These are phyloP conservation scores for Chironomus riparius DNA, from an alignment of 2,888 invertebrate genomes.

Conservation along the genomic window DNA sequence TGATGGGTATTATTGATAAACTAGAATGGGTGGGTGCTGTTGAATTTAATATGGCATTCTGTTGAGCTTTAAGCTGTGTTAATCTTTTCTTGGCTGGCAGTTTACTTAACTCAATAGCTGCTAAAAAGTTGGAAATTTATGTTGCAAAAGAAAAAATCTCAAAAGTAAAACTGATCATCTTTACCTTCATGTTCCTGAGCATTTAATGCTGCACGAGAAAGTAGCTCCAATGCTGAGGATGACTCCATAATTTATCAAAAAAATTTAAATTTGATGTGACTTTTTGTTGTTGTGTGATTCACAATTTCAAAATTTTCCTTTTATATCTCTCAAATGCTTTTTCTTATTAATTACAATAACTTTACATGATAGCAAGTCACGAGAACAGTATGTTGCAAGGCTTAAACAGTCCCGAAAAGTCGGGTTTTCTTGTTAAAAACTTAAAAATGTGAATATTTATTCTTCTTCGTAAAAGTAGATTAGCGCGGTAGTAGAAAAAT, in stretches of 20 bases:
- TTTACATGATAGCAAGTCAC: too few relatives aligned
- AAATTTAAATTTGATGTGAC: background rate
- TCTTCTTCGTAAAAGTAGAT: too few relatives aligned
- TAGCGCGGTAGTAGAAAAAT: too few relatives aligned
- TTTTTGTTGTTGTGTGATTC: constrained; percentile 7
- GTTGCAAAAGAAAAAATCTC: too few relatives aligned
- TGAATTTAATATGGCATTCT: background rate
- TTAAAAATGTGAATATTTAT: too few relatives aligned
- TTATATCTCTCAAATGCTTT: background rate
- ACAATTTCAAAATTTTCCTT: background rate
- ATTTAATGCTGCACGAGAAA: constrained; percentile 11
- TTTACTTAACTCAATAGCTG: constrained; percentile 10
- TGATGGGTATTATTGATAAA: constrained; percentile 14
- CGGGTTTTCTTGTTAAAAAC: too few relatives aligned
- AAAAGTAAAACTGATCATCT: background rate
- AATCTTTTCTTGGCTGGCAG: constrained; percentile 18
- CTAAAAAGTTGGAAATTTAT: background rate
- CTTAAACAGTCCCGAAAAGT: too few relatives aligned
- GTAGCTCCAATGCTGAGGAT: background rate
- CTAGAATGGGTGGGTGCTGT: background rate
- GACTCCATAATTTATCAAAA: background rate
- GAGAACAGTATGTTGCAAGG: too few relatives aligned
- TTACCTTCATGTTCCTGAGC: constrained; percentile 16
- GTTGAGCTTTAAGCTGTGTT: background rate
- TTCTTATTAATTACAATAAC: too few relatives aligned